A percentile compares a stretch with the other conserved stretches of the same genome.
These are phyloP conservation scores for Tachina grossa DNA, from an alignment of 2,888 invertebrate genomes.

Conservation along the genomic window DNA sequence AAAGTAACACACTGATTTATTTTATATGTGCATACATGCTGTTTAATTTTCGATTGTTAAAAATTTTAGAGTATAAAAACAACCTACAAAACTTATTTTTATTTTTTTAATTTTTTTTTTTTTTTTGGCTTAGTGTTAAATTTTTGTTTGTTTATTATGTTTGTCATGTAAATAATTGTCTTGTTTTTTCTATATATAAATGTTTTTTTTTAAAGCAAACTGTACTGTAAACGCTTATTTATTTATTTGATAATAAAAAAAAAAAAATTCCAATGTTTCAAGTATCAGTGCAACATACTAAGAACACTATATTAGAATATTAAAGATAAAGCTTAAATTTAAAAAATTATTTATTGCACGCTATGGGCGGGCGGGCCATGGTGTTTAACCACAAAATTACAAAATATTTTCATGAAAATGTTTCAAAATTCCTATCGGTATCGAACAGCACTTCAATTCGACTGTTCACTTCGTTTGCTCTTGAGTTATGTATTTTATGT, in stretches of 20 bases:
- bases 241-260: neutral
- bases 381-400: no score
- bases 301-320: no score
- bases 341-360: no score
- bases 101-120: neutral
- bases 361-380: no score
- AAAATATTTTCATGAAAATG: no score
- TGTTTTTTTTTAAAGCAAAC: neutral
- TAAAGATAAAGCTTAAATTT: no score
- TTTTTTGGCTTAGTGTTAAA: constrained; percentile 41
- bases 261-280: neutral
- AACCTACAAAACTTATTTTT: neutral
- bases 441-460: no score
- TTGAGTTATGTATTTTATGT: no score
- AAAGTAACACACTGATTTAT: constrained; percentile 10
- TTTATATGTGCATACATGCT: neutral
- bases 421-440: no score
- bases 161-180: constrained; percentile 30
- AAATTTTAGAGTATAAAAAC: neutral
- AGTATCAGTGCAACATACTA: no score
- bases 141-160: constrained; percentile 27
- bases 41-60: constrained; percentile 8
- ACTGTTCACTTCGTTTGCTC: no score
- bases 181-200: constrained; percentile 23
- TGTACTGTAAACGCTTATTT: neutral